Percentiles rank a stretch among this genome's conserved stretches.
These are phyloP conservation scores for Lutraria rhynchaena DNA, from an alignment of 1,140 invertebrate species.

Conservation along the genomic window DNA sequence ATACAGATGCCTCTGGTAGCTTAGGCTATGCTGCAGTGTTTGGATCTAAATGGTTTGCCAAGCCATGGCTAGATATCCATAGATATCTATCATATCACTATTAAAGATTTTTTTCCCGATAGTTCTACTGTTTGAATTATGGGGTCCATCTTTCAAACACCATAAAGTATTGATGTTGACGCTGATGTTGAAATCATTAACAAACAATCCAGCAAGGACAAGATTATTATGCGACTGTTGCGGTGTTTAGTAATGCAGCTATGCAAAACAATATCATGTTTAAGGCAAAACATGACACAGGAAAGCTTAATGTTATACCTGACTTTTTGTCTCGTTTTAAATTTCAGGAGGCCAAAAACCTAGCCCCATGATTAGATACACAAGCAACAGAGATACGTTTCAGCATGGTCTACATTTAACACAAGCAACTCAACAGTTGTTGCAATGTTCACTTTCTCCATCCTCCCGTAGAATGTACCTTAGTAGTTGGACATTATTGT, in stretches of 20 bases:
- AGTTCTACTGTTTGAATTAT: slow-evolving; percentile 36
- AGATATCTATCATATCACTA: slow-evolving; percentile 29
- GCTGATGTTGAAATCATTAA: slow-evolving; percentile 60
- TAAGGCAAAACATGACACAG: slow-evolving; percentile 55
- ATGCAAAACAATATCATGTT: slow-evolving; percentile 55
- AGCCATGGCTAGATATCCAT: slow-evolving; percentile 10
- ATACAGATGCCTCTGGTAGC: slow-evolving; percentile 42
- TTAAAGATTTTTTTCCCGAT: slow-evolving; percentile 59
- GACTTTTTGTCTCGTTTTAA: slow-evolving; percentile 58
- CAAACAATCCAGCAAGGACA: slow-evolving; percentile 44
- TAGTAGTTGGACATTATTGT: too few relatives aligned
- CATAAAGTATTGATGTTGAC: slow-evolving; percentile 49
- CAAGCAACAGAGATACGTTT: background rate
- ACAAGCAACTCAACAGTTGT: too few relatives aligned
- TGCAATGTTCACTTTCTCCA: too few relatives aligned
- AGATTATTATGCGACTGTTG: slow-evolving; percentile 45
- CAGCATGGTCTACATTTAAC: too few relatives aligned
- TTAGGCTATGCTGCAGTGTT: slow-evolving; percentile 41
- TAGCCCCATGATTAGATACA: slow-evolving; percentile 26
- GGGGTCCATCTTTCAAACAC: slow-evolving; percentile 47
- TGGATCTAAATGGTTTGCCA: slow-evolving; percentile 25
- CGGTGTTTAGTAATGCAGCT: slow-evolving; percentile 42
- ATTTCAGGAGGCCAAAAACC: slow-evolving; percentile 4
- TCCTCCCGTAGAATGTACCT: too few relatives aligned
- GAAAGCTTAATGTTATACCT: slow-evolving; percentile 39